Evolutionary conservation across 2,797 vertebrate species (phyloP), one percentile per base, ranked within the genome.

Genomic region (Spinus olivaceus): DNA sequence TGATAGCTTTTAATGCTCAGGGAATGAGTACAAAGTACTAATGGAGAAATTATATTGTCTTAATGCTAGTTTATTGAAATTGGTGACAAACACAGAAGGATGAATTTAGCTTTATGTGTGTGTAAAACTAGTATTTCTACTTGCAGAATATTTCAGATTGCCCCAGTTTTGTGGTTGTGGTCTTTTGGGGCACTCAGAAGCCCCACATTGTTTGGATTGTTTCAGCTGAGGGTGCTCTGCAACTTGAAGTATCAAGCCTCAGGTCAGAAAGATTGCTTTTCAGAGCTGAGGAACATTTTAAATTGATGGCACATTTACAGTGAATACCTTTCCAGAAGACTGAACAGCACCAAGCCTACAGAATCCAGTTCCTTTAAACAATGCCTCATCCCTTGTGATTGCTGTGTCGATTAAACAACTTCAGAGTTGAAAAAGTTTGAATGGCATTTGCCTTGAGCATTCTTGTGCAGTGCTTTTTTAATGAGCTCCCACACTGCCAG

Each of bases 361-460:
- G 91, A 96, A 96, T 85, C 81, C 71, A 73, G 53, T 91, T 95
- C 90, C 74, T 96, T 97, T 92, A 60, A 88, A 88, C 81, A 30
- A 72, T 66, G 66, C 87, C 57, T 82, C 82, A 78, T 95, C 95
- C 93, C 96, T 92, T 95, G 92, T 94, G 95, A 95, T 94, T 91
- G 81, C 92, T 92, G 60, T 74, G 89, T 88, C 7, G 25, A 95
- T 95, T 90, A 96, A 96, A 88, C 96, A 90, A 92, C 89, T 96
- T 73, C 44, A 73, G 88, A 94, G 80, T 35, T 88, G 83, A 77
- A 94, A 73, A 92, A 92, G 84, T 93, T 88, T 92, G 92, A 95
- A 74, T 92, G 85, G 74, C 85, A 83, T 93, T 96, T 96, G 96
- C 94, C 94, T 95, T 88, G 74, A 95, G 94, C 88, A 24, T 92